Base-by-base conservation (phyloP, 2,797 vertebrate genomes). In the Dendrocincla fuliginosa region DNA sequence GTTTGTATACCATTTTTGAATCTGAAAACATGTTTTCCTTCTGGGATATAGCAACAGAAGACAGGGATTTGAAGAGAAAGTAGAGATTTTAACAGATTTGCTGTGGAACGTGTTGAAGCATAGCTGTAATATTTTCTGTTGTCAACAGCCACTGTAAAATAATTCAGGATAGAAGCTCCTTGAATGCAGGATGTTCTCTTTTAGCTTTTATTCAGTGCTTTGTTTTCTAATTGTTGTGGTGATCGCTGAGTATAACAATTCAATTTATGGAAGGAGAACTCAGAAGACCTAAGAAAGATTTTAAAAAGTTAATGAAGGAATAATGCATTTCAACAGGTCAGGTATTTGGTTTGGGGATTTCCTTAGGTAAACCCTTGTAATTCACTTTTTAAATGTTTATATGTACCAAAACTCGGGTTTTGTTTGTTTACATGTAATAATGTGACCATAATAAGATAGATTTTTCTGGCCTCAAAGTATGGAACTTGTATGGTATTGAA, bases 401-500 rank as follows among this genome's bases (percentile, higher is more conserved):
- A 32, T 90, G 19, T 55, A 22, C 12, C 5, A 47, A 88, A 93
- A 30, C 18, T 7, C 18, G 15, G 24, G 6, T 57, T 79, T 74
- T 47, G 4, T 53, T 76, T 64, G 11, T 67, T 83, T 74, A 7
- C 2, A 1, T 37, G 6, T 17, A 65, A 10, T 79, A 24, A 42
- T 9, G 8, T 3, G 33, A 39, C 39, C 16, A 15, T 16, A 19
- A n/a, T 33, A 49, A 59, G 63, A 53, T 56, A 14, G 4, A 13
- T 46, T 64, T 17, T 5, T 28, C n/a, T 61, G 35, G 4, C 47
- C 65, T 25, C 52, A 76, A 4, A 6, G 8, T 24, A 15, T 0
- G 1, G n/a, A 3, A 1, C 15, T 59, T 56, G 3, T 10, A 2
- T 0, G 5, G 6, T 11, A 41, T 4, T 33, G 35, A 84, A 65